Evolutionary conservation across 2,797 vertebrate genomes (phyloP).

Genomic region (Sebastiscus tertius): DNA sequence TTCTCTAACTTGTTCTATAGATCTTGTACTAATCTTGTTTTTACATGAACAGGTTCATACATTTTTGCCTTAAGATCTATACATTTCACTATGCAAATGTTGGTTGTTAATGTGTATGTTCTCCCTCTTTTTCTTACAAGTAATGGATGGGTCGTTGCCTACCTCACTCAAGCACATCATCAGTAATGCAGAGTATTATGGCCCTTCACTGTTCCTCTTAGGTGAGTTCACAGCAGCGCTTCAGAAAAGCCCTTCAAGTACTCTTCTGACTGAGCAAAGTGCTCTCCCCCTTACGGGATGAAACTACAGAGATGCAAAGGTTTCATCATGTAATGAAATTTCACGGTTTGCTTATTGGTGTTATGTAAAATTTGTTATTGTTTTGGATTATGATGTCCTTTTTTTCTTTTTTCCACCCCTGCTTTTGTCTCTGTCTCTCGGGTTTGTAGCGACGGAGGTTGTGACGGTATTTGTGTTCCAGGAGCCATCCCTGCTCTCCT

Average conservation of each 20-base stretch:
- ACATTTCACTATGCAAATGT: background rate
- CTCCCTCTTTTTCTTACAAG: conserved; percentile 71
- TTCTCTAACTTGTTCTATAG: background rate
- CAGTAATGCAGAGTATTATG: conserved; percentile 98
- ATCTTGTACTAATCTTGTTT: background rate
- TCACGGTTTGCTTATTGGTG: background rate
- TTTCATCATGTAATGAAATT: background rate
- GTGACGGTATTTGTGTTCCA: conserved; percentile 99
- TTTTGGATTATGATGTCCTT: conserved; percentile 9
- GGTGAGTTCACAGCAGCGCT: conserved; percentile 80
- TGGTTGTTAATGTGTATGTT: conserved; percentile 1
- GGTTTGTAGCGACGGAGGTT: conserved; percentile 92
- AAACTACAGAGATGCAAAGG: background rate
- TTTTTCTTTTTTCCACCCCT: background rate
- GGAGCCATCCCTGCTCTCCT: conserved; percentile 96
- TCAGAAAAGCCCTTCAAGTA: conserved; percentile 2
- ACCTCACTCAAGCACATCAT: conserved; percentile 99
- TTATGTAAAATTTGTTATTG: background rate
- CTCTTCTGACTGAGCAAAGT: background rate
- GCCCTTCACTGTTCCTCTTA: conserved; percentile 95
- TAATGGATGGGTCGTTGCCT: conserved; percentile 98
- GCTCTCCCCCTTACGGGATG: background rate
- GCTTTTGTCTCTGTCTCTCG: conserved; percentile 37
- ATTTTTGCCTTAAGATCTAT: background rate
- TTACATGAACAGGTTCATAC: background rate